phyloP scores from a whole-genome alignment of 2,113 vertebrate genomes.

The Irena cyanogastra region DNA sequence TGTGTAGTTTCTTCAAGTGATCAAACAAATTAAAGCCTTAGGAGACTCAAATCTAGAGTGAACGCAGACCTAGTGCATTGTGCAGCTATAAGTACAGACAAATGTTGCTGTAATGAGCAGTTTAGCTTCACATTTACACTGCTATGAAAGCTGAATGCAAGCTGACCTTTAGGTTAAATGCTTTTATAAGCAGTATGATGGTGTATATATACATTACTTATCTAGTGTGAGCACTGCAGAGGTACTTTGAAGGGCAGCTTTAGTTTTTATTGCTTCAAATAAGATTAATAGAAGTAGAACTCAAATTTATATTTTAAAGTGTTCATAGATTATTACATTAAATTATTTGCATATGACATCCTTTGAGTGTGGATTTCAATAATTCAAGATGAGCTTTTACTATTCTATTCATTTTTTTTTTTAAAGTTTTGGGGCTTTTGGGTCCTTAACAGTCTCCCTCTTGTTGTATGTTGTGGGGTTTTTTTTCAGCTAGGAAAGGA shows the following conservation, averaged over 20 bases:
- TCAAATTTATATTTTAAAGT: not conserved
- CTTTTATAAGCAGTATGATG: not conserved
- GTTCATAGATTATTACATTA: not conserved
- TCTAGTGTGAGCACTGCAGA: not conserved
- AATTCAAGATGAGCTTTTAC: not conserved
- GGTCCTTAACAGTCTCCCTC: not conserved
- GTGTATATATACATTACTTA: not conserved
- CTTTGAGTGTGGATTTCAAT: not conserved
- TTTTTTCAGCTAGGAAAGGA: not conserved
- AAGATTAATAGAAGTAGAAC: not conserved
- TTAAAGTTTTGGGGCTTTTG: not conserved
- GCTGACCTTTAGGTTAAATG: not conserved
- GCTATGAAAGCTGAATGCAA: not conserved
- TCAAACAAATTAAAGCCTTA: not conserved
- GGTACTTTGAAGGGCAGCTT: not conserved
- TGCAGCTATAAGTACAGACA: not conserved
- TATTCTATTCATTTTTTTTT: not conserved
- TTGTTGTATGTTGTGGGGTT: not conserved
- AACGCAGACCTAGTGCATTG: not conserved
- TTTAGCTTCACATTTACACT: not conserved
- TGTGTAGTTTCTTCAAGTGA: not conserved
- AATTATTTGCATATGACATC: not conserved
- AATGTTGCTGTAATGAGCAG: not conserved
- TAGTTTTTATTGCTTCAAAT: not conserved
- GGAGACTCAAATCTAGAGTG: not conserved